Conservation (phyloP, 2,113 vertebrate species). For the Saccopteryx leptura region DNA sequence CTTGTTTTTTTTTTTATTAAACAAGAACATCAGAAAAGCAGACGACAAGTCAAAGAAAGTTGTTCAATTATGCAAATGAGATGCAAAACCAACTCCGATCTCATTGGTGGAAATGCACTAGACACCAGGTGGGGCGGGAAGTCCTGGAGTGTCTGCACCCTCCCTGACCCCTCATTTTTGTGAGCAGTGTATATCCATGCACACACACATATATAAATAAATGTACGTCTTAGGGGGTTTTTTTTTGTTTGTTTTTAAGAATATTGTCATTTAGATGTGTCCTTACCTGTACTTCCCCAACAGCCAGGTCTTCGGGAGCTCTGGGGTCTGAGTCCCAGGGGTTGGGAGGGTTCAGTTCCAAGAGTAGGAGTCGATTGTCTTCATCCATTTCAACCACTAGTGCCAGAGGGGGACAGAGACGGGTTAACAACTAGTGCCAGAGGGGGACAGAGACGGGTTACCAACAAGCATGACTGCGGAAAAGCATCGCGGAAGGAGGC, state of each 20-base stretch:
- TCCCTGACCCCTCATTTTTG: no score
- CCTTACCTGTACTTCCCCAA: constrained; percentile 89
- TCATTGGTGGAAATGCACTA: no score
- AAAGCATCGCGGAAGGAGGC: neutral
- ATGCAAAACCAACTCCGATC: no score
- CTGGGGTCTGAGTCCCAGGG: constrained; percentile 90
- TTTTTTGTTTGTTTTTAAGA: neutral
- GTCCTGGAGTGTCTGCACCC: no score
- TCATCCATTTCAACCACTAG: constrained; percentile 88
- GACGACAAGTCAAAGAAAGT: no score
- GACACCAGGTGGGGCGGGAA: no score
- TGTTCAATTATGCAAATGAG: no score
- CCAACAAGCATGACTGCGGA: constrained; percentile 82
- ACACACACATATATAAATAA: neutral
- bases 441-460: neutral
- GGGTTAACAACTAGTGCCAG: constrained; percentile 85
- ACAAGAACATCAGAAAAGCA: no score
- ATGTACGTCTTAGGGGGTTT: neutral
- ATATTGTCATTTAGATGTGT: neutral
- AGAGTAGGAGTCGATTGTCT: constrained; percentile 83
- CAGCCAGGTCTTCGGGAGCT: constrained; percentile 84
- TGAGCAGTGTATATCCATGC: no score
- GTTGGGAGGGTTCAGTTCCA: constrained; percentile 89
- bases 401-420: constrained; percentile 57
- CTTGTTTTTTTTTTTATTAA: no score